Conservation (phyloP, 2,113 vertebrate genomes). For the Lepisosteus osseus region DNA sequence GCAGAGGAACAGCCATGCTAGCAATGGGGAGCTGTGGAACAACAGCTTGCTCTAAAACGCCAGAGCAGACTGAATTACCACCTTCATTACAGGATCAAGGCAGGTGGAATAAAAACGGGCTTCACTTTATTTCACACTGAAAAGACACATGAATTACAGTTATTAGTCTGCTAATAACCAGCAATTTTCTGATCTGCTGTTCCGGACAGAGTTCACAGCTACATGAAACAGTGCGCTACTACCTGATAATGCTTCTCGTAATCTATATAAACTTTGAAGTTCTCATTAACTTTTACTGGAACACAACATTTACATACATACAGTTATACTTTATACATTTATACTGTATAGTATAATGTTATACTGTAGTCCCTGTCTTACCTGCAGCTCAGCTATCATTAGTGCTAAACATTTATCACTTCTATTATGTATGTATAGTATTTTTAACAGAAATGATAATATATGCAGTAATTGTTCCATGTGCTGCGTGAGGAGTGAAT, state of each 20-base stretch:
- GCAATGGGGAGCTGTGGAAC: not conserved
- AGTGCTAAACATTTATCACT: too few species aligned
- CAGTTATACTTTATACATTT: too few species aligned
- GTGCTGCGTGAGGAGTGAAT: too few species aligned
- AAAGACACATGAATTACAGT: slow-evolving; percentile 15
- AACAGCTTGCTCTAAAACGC: too few species aligned
- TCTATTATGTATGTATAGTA: too few species aligned
- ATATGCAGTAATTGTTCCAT: too few species aligned
- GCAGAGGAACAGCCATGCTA: too few species aligned
- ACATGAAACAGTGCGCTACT: not conserved
- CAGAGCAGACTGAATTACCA: slow-evolving; percentile 14
- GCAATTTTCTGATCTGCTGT: slow-evolving; percentile 10
- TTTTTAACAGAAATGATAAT: too few species aligned
- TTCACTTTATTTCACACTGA: not conserved
- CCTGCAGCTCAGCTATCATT: too few species aligned
- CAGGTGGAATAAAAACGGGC: not conserved
- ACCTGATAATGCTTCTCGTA: not conserved
- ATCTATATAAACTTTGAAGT: not conserved
- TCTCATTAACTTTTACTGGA: not conserved
- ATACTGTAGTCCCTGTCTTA: not conserved
- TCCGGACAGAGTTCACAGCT: not conserved
- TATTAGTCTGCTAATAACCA: slow-evolving; percentile 10
- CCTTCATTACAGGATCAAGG: not conserved
- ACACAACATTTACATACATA: not conserved
- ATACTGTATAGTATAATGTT: too few species aligned